Evolutionary conservation across 2,797 vertebrate genomes (phyloP), one percentile per base, ranked within the genome.

Genomic region (Pangasius mekongensis): DNA sequence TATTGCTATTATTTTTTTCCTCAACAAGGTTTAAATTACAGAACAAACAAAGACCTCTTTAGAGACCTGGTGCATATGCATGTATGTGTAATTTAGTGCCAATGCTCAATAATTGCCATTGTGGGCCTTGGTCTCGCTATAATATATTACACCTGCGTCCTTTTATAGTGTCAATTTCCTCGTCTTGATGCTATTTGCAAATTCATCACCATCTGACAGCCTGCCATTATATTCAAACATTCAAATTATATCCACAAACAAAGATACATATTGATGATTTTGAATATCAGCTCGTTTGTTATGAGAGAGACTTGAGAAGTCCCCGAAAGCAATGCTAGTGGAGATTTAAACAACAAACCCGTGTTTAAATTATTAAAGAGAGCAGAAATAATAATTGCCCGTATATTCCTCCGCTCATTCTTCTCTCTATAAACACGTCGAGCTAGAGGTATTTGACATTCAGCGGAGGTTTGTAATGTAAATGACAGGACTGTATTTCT

Each of bases 381-480:
- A 95, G 95, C 94, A 94, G 94, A 96, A 95, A 94, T 96, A 96
- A 96, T 97, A 97, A 98, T 98, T 98, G 97, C 95, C 96, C 96
- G 95, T 96, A 95, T 97, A 97, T 97, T 97, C 96, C 95, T 96
- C 95, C 93, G 93, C 92, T 93, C 93, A 95, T 95, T 96, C 94
- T 95, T 96, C 93, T 82, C 97, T 96, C 96, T 90, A 90, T 96
- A 96, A 93, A 95, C 94, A 95, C 93, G 94, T 95, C 95, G 97
- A 89, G 93, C 94, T 95, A 91, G 92, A 96, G 96, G 97, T 97
- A 96, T 97, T 96, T 98, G 97, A 97, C 97, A 98, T 99, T 99
- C 97, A 97, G 94, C 92, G 91, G 94, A 96, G 96, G 98, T 98
- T 98, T 98, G 97, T 98, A 97, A 98, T 98, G 97, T 98, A 99